Evolutionary conservation across 2,888 invertebrate species (phyloP).

Genomic region (Drosophila imparisetae): DNA sequence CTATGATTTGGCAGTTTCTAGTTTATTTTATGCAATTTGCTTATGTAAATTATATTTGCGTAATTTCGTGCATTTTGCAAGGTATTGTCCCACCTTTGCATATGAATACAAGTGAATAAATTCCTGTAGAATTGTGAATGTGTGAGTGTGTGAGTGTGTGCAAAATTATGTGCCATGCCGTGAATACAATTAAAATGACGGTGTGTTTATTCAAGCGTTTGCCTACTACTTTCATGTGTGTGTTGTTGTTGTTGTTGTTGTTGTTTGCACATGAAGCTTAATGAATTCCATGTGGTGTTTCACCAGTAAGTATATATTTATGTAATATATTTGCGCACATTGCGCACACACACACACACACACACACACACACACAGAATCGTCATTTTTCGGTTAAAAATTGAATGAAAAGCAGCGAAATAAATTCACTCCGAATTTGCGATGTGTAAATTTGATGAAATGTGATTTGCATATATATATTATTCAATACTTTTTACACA

Average conservation of each 20-base stretch:
- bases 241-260: constrained; percentile 3
- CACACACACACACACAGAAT: background rate
- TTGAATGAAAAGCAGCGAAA: background rate
- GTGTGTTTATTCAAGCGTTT: constrained; percentile 55
- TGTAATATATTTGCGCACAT: background rate
- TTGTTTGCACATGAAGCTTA: constrained; percentile 23
- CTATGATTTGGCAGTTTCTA: constrained; percentile 26
- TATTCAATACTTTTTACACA: background rate
- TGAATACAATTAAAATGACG: constrained; percentile 56
- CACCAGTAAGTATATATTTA: constrained; percentile 7
- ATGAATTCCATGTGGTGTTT: constrained; percentile 43
- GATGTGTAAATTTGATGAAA: background rate
- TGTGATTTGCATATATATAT: background rate
- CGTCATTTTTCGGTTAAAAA: background rate
- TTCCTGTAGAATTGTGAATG: constrained; percentile 7
- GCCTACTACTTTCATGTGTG: constrained; percentile 20
- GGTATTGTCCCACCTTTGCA: constrained; percentile 41
- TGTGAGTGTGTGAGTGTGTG: constrained; percentile 10
- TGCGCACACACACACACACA: background rate
- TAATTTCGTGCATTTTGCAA: constrained; percentile 47
- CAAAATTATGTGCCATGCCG: constrained; percentile 52
- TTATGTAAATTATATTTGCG: constrained; percentile 59
- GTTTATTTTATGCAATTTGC: constrained; percentile 56
- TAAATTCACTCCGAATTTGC: background rate
- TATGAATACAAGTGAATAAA: constrained; percentile 38